These are phyloP conservation scores for Sylvia borin DNA, from an alignment of 2,797 vertebrate species.

Conservation along the genomic window DNA sequence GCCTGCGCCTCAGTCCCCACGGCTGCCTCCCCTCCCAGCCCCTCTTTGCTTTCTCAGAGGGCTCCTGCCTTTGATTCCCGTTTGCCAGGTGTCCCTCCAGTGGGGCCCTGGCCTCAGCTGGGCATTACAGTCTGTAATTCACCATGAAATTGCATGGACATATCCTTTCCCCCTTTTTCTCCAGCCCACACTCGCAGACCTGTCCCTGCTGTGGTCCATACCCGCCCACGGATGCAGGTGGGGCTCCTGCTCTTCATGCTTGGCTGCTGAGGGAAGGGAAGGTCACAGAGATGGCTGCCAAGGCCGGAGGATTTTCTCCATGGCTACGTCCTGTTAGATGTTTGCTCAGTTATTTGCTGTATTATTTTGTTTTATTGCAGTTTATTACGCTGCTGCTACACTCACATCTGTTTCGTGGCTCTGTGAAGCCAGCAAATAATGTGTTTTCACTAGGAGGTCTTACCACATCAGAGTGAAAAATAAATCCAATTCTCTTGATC, in stretches of 20 bases:
- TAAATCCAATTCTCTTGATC: constrained; percentile 20
- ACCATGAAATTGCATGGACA: neutral
- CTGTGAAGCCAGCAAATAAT: neutral
- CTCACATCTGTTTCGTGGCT: neutral
- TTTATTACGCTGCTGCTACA: neutral
- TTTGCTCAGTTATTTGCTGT: neutral
- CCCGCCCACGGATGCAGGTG: accelerated
- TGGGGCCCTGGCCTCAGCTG: neutral
- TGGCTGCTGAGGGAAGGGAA: neutral
- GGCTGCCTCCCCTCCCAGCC: accelerated
- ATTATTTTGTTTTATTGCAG: neutral
- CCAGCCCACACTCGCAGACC: neutral
- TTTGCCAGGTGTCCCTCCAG: neutral
- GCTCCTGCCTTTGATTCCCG: neutral
- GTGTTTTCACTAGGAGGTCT: neutral
- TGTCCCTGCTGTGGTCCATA: neutral
- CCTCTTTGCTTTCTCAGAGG: neutral
- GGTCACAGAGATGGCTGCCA: neutral
- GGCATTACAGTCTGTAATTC: neutral
- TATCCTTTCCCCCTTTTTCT: neutral
- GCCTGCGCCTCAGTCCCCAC: accelerated
- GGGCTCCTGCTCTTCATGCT: neutral
- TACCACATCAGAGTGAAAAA: neutral
- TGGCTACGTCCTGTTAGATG: neutral
- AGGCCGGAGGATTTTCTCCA: neutral